Evolutionary conservation across 2,797 vertebrate species (phyloP).

Genomic region (Scomberomorus guttatus): DNA sequence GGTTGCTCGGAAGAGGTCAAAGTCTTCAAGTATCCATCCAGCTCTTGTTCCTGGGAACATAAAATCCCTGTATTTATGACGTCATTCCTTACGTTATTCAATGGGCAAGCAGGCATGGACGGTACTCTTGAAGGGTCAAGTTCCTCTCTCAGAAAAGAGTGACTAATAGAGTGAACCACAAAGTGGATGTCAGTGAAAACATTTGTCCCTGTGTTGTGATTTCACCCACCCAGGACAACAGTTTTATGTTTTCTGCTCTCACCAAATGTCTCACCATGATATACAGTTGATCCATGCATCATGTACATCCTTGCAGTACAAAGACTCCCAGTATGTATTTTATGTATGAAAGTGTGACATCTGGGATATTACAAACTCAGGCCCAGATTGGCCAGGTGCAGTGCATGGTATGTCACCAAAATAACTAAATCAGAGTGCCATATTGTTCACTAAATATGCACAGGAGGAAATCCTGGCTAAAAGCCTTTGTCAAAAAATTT

Average conservation of each 20-base stretch:
- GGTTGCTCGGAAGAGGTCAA: conserved; percentile 16
- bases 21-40: conserved; percentile 27
- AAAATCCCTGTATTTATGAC: conserved; percentile 58
- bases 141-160: conserved; percentile 42
- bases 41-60: conserved; percentile 40
- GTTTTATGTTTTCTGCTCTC: neutral
- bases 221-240: neutral
- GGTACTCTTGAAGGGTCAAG: conserved; percentile 63
- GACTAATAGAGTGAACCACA: conserved; percentile 43
- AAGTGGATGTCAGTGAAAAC: conserved; percentile 41
- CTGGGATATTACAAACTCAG: neutral
- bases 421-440: neutral
- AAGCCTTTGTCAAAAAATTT: neutral
- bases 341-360: neutral
- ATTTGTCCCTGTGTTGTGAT: conserved; percentile 9
- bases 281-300: neutral
- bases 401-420: neutral
- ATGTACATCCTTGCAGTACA: neutral
- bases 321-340: neutral
- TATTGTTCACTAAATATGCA: conserved; percentile 18
- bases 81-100: conserved; percentile 43
- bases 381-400: neutral
- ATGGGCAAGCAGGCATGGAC: conserved; percentile 15
- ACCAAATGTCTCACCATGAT: neutral
- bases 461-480: conserved; percentile 16